phyloP scores from a whole-genome alignment of 2,888 invertebrate genomes.

The Sepiola atlantica region DNA sequence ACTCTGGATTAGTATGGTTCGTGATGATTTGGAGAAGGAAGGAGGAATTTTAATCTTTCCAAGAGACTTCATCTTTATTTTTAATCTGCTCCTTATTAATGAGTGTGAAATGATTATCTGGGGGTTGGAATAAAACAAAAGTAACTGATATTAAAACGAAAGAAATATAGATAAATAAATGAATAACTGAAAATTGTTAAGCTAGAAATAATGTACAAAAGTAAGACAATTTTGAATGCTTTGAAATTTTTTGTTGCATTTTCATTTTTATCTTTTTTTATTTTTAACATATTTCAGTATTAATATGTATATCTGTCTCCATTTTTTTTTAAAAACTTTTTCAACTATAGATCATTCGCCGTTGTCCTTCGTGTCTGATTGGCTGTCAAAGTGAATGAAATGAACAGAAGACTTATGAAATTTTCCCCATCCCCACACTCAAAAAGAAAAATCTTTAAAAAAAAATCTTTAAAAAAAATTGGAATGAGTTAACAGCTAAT shows the following conservation, averaged over 20 bases:
- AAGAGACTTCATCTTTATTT: neutral
- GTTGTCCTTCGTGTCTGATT: conserved; percentile 33
- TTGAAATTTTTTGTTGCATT: neutral
- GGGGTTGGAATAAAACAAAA: neutral
- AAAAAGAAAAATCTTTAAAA: neutral
- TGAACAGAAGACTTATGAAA: neutral
- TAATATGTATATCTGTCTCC: neutral
- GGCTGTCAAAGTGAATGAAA: conserved; percentile 32
- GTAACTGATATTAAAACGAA: neutral
- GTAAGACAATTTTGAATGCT: neutral
- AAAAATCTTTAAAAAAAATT: neutral
- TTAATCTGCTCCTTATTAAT: neutral
- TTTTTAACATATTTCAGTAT: neutral
- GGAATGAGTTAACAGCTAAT: conserved; percentile 11
- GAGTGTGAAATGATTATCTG: neutral
- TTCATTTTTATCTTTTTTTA: neutral
- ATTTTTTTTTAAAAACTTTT: neutral
- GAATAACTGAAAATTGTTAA: neutral
- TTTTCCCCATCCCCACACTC: neutral
- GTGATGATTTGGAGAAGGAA: neutral
- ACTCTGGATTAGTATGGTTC: neutral
- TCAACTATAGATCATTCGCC: conserved; percentile 32
- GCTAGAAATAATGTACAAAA: neutral
- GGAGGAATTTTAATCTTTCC: neutral
- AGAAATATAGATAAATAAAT: neutral